Conservation (phyloP, 1,140 invertebrate genomes). For the Bombus ignitus region DNA sequence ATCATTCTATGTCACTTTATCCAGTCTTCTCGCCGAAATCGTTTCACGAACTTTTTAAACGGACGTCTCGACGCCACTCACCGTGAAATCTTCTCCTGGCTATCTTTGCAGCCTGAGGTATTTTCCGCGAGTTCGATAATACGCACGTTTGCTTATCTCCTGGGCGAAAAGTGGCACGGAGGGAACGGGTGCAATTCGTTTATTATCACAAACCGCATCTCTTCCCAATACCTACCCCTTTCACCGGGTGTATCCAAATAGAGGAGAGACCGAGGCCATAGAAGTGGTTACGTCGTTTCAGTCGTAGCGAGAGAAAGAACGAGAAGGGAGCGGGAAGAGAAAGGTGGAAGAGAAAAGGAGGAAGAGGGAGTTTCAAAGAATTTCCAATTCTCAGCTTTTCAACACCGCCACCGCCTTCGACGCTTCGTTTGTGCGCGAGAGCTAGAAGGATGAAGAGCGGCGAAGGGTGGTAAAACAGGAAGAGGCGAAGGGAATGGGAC, state of each 20-base stretch:
- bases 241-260: slow-evolving; percentile 50
- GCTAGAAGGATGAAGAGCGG: slow-evolving; percentile 1
- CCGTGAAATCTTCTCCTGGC: slow-evolving; percentile 5
- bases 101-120: slow-evolving; percentile 7
- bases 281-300: slow-evolving; percentile 33
- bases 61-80: neutral
- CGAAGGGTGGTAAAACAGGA: slow-evolving; percentile 24
- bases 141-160: slow-evolving; percentile 57
- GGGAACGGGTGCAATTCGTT: slow-evolving; percentile 53
- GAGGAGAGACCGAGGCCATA: slow-evolving; percentile 24
- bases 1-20: neutral
- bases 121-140: slow-evolving; percentile 57
- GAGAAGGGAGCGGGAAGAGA: slow-evolving; percentile 13
- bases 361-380: slow-evolving; percentile 72
- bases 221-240: slow-evolving; percentile 51
- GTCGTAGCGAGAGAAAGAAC: slow-evolving; percentile 20
- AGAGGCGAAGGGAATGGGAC: slow-evolving; percentile 30
- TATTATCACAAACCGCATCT: slow-evolving; percentile 65
- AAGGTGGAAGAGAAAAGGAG: neutral
- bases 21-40: too few relatives aligned
- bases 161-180: neutral
- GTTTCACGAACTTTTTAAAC: neutral
- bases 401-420: slow-evolving; percentile 53
- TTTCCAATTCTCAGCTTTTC: slow-evolving; percentile 77
- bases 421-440: slow-evolving; percentile 60